A percentile compares a stretch with the other conserved stretches of the same genome.
Evolutionary conservation across 1,140 invertebrate genomes (phyloP).

Genomic region (Trichomalopsis sarcophagae): DNA sequence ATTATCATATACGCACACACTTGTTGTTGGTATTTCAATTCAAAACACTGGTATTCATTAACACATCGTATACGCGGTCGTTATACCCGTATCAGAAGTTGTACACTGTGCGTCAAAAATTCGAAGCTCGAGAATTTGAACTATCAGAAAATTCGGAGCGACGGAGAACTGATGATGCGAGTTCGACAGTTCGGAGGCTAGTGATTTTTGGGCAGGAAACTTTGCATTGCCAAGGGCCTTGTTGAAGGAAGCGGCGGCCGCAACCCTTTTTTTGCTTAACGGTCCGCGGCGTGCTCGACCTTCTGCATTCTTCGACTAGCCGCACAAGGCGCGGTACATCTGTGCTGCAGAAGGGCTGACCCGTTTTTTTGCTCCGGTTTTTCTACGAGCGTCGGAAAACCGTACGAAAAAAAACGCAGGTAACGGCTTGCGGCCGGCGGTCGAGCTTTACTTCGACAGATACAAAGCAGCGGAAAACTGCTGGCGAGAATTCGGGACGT

Average conservation of each 20-base stretch:
- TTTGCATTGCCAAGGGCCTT: conserved; percentile 40
- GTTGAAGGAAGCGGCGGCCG: conserved; percentile 27
- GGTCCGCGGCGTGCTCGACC: conserved; percentile 16
- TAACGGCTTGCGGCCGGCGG: conserved; percentile 54
- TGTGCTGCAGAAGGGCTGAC: conserved; percentile 26
- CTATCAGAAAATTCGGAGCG: neutral
- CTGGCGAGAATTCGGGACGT: neutral
- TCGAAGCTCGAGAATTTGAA: neutral
- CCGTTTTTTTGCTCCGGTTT: conserved; percentile 41
- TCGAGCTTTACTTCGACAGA: neutral
- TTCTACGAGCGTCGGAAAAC: conserved; percentile 2
- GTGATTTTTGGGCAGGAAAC: conserved; percentile 42
- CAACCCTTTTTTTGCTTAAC: conserved; percentile 49
- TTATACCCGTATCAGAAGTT: neutral
- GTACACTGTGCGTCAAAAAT: too few relatives aligned
- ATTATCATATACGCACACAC: neutral
- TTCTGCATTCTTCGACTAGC: conserved; percentile 32
- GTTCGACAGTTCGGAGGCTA: conserved; percentile 24
- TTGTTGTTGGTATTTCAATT: neutral
- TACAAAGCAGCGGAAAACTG: neutral
- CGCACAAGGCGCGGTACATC: conserved; percentile 14
- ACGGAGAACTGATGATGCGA: conserved; percentile 26
- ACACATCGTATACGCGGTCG: neutral
- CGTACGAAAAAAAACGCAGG: conserved; percentile 55
- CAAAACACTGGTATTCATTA: neutral